Base-by-base conservation (phyloP, 2,797 vertebrate species). In the Chelonia mydas region DNA sequence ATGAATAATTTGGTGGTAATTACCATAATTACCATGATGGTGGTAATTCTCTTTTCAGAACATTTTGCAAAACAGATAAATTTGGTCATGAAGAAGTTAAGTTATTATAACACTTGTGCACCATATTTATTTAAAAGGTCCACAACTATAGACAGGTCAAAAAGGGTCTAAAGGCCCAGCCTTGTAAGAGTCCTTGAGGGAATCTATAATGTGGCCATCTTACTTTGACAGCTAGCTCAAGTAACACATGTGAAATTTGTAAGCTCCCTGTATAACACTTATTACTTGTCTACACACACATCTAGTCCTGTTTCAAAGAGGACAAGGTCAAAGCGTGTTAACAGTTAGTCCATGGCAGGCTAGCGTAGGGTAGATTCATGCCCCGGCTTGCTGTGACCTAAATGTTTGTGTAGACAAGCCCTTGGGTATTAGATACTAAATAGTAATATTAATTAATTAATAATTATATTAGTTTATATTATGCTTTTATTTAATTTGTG, bases 121-220 rank as follows among this genome's bases (percentile, higher is more conserved):
- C 21, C 17, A 37, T 68, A 16, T 37, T 21, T n/a, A 68, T 68
- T 68, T 68, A n/a, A 68, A 37, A 68, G n/a, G 65, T 37, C 65
- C 9, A 37, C 65, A 68, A 4, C n/a, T 37, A 8, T 9, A 65
- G 61, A 68, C n/a, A 68, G 16, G n/a, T 17, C 7, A 19, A n/a
- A 21, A 3, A 21, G 51, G 37, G 2, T 74, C 59, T 53, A 37
- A 74, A 82, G 33, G 90, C 74, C 25, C 11, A 6, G 7, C 6
- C n/a, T 25, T 81, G 33, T 41, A 41, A 54, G 21, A 53, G 25
- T 41, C 19, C 33, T 0, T 0, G 57, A 81, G 51, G 7, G 6
- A 3, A 31, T 90, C 6, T 41, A 13, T 41, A 37, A 37, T 55
- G 51, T 41, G n/a, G 25, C 25, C 37, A 37, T 41, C 37, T 19